Percentiles rank a stretch among this genome's conserved stretches.
phyloP scores from a whole-genome alignment of 2,797 vertebrate genomes.

The Leuciscus waleckii region DNA sequence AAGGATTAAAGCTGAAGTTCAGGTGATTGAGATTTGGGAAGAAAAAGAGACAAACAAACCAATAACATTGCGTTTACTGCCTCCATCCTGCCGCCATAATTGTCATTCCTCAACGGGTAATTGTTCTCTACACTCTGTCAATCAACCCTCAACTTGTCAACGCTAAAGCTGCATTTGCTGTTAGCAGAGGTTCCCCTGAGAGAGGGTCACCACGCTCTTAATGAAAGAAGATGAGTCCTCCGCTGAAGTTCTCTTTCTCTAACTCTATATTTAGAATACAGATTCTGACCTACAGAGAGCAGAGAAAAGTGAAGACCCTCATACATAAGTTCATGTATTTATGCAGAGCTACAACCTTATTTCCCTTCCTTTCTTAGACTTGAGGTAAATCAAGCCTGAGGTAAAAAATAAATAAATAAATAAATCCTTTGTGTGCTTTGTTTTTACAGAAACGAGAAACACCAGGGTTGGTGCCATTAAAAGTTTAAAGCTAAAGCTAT shows the following conservation, averaged over 20 bases:
- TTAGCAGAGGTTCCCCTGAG: constrained; percentile 44
- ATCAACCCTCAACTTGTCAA: constrained; percentile 73
- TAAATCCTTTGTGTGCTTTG: constrained; percentile 22
- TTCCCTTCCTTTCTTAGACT: constrained; percentile 61
- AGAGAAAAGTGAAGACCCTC: constrained; percentile 3
- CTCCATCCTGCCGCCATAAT: constrained; percentile 67
- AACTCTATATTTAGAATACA: constrained; percentile 63
- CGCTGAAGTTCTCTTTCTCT: constrained; percentile 68
- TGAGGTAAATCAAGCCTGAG: constrained; percentile 50
- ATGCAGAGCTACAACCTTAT: constrained; percentile 63
- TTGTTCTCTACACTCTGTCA: constrained; percentile 88
- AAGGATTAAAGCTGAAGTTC: constrained; percentile 40
- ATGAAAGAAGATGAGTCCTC: constrained; percentile 73
- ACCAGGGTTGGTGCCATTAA: constrained; percentile 45
- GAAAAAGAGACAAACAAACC: constrained; percentile 52
- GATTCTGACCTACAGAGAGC: constrained; percentile 9
- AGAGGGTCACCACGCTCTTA: constrained; percentile 69
- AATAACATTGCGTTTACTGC: constrained; percentile 64
- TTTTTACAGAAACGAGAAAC: constrained; percentile 49
- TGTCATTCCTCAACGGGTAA: constrained; percentile 80
- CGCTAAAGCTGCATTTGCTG: constrained; percentile 66
- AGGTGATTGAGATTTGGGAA: constrained; percentile 54
- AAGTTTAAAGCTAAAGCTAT: constrained; percentile 57
- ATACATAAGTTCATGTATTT: constrained; percentile 44
- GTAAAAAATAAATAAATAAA: not conserved